Evolutionary conservation across 2,113 vertebrate genomes (phyloP).

Genomic region (Callorhinus ursinus): DNA sequence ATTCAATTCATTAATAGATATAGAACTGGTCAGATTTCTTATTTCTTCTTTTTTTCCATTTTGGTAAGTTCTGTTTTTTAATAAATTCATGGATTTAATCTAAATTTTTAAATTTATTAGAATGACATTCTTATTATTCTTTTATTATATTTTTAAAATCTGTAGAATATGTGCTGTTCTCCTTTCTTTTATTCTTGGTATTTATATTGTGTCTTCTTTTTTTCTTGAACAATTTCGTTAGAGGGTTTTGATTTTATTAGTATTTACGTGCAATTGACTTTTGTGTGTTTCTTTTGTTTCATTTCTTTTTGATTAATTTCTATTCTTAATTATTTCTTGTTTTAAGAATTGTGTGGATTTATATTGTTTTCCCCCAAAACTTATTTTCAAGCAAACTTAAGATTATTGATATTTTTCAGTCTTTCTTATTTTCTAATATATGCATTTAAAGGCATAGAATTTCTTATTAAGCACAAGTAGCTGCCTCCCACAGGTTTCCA

Average conservation of each 20-base stretch:
- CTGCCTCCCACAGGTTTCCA: not conserved
- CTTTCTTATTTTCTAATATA: not conserved
- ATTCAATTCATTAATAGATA: not conserved
- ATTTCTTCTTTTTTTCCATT: not conserved
- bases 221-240: not conserved
- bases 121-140: not conserved
- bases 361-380: not conserved
- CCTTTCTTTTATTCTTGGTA: not conserved
- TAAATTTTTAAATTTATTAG: not conserved
- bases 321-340: not conserved
- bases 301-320: not conserved
- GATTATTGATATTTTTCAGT: not conserved
- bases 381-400: not conserved
- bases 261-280: not conserved
- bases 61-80: not conserved
- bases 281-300: not conserved
- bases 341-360: not conserved
- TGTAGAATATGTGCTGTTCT: not conserved
- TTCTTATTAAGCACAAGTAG: not conserved
- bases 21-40: not conserved
- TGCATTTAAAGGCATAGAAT: not conserved
- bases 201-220: not conserved
- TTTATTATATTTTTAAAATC: not conserved
- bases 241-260: not conserved
- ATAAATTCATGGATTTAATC: not conserved